Conservation (phyloP, 2,113 vertebrate genomes). For the Calcarius ornatus region DNA sequence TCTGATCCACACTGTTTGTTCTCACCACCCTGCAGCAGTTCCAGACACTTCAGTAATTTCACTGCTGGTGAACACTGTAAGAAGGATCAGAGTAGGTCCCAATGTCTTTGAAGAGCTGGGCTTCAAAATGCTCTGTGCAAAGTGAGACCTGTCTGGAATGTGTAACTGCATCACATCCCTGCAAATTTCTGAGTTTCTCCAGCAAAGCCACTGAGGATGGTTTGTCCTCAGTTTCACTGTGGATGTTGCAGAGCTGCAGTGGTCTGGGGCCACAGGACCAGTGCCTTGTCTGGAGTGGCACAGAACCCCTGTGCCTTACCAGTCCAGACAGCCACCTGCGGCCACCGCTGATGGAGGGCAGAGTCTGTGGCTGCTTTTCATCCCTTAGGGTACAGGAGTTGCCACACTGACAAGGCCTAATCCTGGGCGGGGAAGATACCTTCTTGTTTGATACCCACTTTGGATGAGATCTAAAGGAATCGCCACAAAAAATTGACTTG, state of each 20-base stretch:
- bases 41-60: neutral
- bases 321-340: neutral
- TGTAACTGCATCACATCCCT: neutral
- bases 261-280: accelerated
- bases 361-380: neutral
- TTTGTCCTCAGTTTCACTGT: neutral
- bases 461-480: neutral
- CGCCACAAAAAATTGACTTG: neutral
- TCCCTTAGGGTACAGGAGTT: neutral
- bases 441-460: neutral
- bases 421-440: neutral
- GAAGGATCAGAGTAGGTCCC: neutral
- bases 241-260: neutral
- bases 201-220: accelerated
- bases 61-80: neutral
- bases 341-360: neutral
- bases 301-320: neutral
- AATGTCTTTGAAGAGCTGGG: neutral
- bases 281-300: too few species aligned
- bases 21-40: neutral
- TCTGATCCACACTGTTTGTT: neutral
- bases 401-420: neutral
- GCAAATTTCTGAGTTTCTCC: neutral
- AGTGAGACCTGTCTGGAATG: neutral
- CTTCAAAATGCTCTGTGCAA: neutral